These are phyloP conservation scores for Euleptes europaea DNA, from an alignment of 2,113 vertebrate species.

Conservation along the genomic window DNA sequence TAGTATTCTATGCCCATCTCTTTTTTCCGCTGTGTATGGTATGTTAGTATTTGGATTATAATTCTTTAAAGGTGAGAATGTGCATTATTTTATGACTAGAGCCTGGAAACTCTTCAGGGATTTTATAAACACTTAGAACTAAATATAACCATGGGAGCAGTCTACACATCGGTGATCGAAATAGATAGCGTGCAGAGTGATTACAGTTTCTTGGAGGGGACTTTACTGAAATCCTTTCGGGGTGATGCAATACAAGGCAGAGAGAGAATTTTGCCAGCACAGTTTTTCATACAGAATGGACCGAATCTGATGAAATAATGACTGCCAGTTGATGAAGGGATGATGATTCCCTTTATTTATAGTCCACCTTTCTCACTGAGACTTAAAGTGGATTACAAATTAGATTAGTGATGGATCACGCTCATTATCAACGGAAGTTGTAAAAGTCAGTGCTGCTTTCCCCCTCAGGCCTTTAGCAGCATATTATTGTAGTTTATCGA, in stretches of 20 bases:
- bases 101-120: background rate
- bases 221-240: background rate
- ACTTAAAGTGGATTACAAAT: no score
- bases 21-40: background rate
- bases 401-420: background rate
- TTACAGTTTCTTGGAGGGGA: background rate
- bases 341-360: no score
- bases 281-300: background rate
- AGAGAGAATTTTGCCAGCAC: background rate
- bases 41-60: background rate
- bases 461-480: fast-evolving
- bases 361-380: no score
- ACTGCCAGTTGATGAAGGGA: background rate
- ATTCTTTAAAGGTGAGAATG: background rate
- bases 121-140: background rate
- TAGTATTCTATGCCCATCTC: background rate
- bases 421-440: fast-evolving
- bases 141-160: background rate
- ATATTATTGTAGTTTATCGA: fast-evolving
- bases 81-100: background rate
- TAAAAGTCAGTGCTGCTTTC: background rate
- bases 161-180: background rate
- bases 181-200: background rate
- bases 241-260: background rate
- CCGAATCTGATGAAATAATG: fast-evolving